These are phyloP conservation scores for Pocota personata DNA, from an alignment of 2,888 invertebrate genomes.

Conservation along the genomic window DNA sequence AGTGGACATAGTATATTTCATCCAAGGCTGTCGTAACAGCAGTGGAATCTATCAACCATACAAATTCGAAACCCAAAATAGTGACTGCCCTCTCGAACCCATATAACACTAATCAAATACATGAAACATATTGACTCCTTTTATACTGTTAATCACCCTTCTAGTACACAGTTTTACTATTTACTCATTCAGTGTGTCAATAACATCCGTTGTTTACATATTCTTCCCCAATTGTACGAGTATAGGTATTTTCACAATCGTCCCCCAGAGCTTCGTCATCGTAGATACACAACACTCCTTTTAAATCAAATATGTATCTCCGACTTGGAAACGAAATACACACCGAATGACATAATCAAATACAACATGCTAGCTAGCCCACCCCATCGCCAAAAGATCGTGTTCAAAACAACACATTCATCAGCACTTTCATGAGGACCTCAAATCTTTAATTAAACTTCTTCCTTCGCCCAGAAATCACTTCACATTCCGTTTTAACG, in stretches of 20 bases:
- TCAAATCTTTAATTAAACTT: conserved; percentile 55
- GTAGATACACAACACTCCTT: background rate
- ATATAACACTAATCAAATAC: background rate
- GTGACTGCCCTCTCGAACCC: background rate
- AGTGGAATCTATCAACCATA: too few species aligned
- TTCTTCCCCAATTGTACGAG: background rate
- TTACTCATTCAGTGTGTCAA: background rate
- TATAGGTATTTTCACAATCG: background rate
- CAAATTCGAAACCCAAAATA: too few species aligned
- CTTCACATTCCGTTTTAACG: conserved; percentile 55
- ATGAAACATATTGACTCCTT: background rate
- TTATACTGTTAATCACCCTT: background rate
- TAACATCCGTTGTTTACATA: background rate
- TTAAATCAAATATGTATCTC: background rate
- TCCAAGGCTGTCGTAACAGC: too few species aligned
- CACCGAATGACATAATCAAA: conserved; percentile 9
- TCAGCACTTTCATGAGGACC: conserved; percentile 20
- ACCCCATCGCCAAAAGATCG: background rate
- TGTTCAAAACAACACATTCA: conserved; percentile 31
- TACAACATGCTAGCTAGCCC: background rate
- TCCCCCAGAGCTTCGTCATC: background rate
- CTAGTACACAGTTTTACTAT: background rate
- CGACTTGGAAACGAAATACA: background rate
- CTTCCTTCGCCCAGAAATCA: conserved; percentile 33
- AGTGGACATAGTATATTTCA: too few species aligned